These are phyloP conservation scores for Scotopteryx bipunctaria DNA, from an alignment of 2,888 invertebrate species.

Conservation along the genomic window DNA sequence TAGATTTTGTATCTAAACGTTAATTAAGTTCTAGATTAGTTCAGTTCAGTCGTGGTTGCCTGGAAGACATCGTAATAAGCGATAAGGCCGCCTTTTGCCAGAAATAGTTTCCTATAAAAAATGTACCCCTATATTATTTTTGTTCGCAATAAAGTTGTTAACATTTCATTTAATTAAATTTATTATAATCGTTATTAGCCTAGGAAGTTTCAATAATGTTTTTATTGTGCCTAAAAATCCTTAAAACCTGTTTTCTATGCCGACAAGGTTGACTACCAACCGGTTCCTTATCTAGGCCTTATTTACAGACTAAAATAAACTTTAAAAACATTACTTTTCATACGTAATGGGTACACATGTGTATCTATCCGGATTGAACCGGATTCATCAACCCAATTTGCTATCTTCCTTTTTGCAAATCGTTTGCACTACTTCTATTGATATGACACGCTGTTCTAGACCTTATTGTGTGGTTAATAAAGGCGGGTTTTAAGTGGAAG, in stretches of 20 bases:
- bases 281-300: conserved; percentile 4
- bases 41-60: no score
- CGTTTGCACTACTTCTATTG: conserved; percentile 45
- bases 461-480: neutral
- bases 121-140: no score
- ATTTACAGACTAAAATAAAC: conserved; percentile 3
- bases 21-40: no score
- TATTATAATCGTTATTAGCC: neutral
- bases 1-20: no score
- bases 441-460: neutral
- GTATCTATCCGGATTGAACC: conserved; percentile 54
- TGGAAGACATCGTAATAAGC: no score
- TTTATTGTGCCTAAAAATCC: neutral
- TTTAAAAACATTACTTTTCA: conserved; percentile 22
- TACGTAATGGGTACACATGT: conserved; percentile 51
- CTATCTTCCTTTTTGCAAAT: conserved; percentile 75
- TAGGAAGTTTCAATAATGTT: neutral
- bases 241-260: neutral
- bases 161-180: no score
- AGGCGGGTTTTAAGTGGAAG: conserved; percentile 29
- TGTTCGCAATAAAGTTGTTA: no score
- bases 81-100: no score
- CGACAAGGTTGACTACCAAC: neutral
- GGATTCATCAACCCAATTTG: conserved; percentile 67
- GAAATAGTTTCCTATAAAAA: no score